These are phyloP conservation scores for Drosophila leontia DNA, from an alignment of 1,140 invertebrate species.

Conservation along the genomic window DNA sequence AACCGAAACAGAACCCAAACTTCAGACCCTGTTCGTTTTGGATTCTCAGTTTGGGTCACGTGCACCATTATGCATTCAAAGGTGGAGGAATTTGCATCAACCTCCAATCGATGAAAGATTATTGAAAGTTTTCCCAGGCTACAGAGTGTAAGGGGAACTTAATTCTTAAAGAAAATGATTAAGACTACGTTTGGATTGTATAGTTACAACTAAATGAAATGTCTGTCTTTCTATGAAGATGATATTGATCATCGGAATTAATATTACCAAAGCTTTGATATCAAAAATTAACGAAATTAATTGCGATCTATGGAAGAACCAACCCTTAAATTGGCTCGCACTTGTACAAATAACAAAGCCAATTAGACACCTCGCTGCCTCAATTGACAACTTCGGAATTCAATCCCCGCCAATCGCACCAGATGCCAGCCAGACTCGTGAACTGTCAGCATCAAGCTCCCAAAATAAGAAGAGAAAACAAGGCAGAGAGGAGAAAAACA, in stretches of 20 bases:
- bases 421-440: constrained; percentile 67
- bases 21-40: not conserved
- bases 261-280: not conserved
- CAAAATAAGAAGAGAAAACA: constrained; percentile 4
- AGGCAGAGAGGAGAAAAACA: constrained; percentile 7
- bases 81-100: constrained; percentile 11
- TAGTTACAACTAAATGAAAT: not conserved
- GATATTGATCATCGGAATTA: not conserved
- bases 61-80: constrained; percentile 20
- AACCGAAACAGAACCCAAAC: constrained; percentile 25
- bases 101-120: constrained; percentile 5
- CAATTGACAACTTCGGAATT: constrained; percentile 29
- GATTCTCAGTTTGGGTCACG: constrained; percentile 10
- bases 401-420: constrained; percentile 44
- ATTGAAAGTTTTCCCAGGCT: not conserved
- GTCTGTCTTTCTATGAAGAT: not conserved
- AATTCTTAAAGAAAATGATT: not conserved
- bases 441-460: constrained; percentile 62
- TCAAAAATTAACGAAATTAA: not conserved
- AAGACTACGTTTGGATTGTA: not conserved
- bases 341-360: constrained; percentile 35
- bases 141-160: not conserved
- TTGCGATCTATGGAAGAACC: not conserved
- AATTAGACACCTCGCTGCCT: constrained; percentile 57
- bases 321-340: not conserved